phyloP scores from a whole-genome alignment of 2,888 invertebrate genomes.

The Agrochola litura region DNA sequence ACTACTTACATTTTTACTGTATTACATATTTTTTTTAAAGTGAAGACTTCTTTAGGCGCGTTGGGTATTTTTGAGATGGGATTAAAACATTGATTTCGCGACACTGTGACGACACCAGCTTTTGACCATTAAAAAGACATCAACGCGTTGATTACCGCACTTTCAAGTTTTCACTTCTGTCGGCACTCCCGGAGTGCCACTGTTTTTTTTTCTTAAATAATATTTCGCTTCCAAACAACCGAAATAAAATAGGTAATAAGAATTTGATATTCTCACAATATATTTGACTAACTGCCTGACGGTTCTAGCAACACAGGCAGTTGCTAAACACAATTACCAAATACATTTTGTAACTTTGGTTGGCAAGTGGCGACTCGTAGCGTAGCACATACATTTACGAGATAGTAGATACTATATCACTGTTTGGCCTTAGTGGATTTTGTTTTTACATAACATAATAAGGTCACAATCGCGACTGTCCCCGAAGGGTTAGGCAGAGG shows the following conservation, averaged over 20 bases:
- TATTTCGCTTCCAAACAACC: too few relatives aligned
- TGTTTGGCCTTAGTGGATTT: constrained; percentile 14
- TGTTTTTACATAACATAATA: background rate
- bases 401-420: background rate
- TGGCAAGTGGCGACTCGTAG: background rate
- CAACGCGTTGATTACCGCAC: too few relatives aligned
- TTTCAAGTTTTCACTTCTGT: too few relatives aligned
- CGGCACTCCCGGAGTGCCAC: too few relatives aligned
- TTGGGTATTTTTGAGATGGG: too few relatives aligned
- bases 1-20: too few relatives aligned
- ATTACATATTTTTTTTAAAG: too few relatives aligned
- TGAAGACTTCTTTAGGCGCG: too few relatives aligned
- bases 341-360: constrained; percentile 22
- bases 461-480: background rate
- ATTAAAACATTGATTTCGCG: too few relatives aligned
- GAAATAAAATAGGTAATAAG: background rate
- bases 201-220: too few relatives aligned
- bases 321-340: constrained; percentile 28
- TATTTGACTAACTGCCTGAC: background rate
- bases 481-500: background rate
- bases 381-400: background rate
- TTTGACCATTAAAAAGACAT: too few relatives aligned
- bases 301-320: background rate
- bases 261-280: background rate
- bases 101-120: too few relatives aligned